Evolutionary conservation across 2,113 vertebrate species (phyloP).

Genomic region (Euleptes europaea): DNA sequence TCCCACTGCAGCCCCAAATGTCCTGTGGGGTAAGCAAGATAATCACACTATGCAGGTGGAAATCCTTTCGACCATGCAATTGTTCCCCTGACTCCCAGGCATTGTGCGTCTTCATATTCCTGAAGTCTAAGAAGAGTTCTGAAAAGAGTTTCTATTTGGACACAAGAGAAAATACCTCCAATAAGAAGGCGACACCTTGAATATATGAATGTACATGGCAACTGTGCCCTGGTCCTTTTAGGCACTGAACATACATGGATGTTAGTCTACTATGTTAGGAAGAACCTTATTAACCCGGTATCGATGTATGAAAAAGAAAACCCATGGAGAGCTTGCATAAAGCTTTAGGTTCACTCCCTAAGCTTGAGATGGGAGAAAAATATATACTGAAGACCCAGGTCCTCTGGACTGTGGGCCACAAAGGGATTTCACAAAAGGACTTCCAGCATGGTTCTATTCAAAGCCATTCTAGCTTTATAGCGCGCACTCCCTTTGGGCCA

Average conservation of each 20-base stretch:
- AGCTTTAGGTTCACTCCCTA: constrained; percentile 5
- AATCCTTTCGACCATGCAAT: too few species aligned
- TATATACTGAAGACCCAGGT: background rate
- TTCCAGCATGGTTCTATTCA: background rate
- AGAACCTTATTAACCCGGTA: background rate
- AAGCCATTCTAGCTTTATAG: background rate
- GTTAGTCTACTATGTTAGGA: background rate
- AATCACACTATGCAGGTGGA: too few species aligned
- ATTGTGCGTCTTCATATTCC: too few species aligned
- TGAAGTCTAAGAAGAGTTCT: background rate
- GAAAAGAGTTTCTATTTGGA: background rate
- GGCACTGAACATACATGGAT: constrained; percentile 10
- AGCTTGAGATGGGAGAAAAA: background rate
- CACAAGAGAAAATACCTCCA: background rate
- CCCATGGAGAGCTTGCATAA: background rate
- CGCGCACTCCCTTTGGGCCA: background rate
- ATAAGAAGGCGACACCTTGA: background rate
- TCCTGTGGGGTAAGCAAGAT: too few species aligned
- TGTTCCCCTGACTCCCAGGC: too few species aligned
- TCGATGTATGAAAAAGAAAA: background rate
- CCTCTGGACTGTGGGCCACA: background rate
- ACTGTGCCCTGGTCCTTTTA: rapidly evolving
- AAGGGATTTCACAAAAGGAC: background rate
- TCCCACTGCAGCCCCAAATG: too few species aligned
- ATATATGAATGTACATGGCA: background rate